Evolutionary conservation across 2,797 vertebrate species (phyloP), one percentile per base, ranked within the genome.

Genomic region (Esox masquinongy): DNA sequence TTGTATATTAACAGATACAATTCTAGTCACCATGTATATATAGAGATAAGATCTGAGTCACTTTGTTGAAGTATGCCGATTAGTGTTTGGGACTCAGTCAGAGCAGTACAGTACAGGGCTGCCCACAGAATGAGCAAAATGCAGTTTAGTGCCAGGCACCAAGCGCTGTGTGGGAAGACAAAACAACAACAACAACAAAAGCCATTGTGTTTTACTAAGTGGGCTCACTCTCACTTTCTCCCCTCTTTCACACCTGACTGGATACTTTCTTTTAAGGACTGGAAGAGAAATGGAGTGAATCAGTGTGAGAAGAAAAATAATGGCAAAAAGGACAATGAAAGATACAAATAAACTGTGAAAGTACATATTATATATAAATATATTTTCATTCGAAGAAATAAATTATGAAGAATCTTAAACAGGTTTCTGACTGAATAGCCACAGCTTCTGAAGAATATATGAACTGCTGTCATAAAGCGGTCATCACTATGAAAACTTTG

Each of bases 351-450:
- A 80, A 93, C 88, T 61, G 80, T 75, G 85, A 93, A 92, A 88
- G 83, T 89, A 91, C 90, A 93, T 90, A 91, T 86, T 89, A 94
- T 94, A 94, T 94, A 94, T 92, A 93, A 92, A 94, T 95, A 94
- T 95, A 95, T 95, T 95, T 95, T 95, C 93, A 93, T 93, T 93
- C 91, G 92, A 92, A 93, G 88, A 92, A 94, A 92, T 94, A 93
- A 94, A 94, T 94, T 94, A 94, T 94, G 90, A 92, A 90, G 88
- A 94, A 90, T 92, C 92, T 94, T 93, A 92, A 91, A 84, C 68
- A 73, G 89, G 87, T 88, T 87, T 90, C 84, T 84, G 91, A 92
- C 84, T 89, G 82, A 90, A 88, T 92, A 88, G 83, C 87, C 91
- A 83, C 83, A 84, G 72, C 31, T 74, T 88, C 85, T 91, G 87